Percentiles rank a stretch among this genome's conserved stretches.
Conservation (phyloP, 2,797 vertebrate genomes). For the Falco rusticolus region DNA sequence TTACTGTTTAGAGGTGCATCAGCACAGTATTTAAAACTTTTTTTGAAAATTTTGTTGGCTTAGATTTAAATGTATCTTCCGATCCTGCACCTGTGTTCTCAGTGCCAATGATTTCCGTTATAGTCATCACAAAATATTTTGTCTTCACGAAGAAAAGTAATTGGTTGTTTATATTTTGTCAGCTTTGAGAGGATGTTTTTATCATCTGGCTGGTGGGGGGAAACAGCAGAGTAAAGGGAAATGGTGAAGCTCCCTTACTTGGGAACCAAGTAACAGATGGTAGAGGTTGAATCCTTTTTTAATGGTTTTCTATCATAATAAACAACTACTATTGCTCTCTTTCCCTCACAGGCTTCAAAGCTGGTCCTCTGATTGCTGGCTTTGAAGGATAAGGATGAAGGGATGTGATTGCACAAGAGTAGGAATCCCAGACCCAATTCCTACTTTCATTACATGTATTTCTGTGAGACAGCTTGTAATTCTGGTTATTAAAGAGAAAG, state of each 20-base stretch:
- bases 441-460: neutral
- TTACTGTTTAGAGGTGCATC: neutral
- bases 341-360: neutral
- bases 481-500: neutral
- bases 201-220: neutral
- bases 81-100: neutral
- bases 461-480: neutral
- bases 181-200: neutral
- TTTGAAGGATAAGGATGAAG: neutral
- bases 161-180: neutral
- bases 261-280: neutral
- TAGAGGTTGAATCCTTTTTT: neutral
- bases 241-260: neutral
- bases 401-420: neutral
- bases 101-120: neutral
- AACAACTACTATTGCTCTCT: neutral
- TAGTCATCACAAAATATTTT: neutral
- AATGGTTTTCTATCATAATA: neutral
- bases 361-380: neutral
- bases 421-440: neutral
- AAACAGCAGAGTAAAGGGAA: neutral
- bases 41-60: neutral
- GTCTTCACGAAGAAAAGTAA: neutral
- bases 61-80: neutral
- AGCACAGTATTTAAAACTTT: neutral